Evolutionary conservation across 2,113 vertebrate genomes (phyloP).

Genomic region (Hippolais icterina): DNA sequence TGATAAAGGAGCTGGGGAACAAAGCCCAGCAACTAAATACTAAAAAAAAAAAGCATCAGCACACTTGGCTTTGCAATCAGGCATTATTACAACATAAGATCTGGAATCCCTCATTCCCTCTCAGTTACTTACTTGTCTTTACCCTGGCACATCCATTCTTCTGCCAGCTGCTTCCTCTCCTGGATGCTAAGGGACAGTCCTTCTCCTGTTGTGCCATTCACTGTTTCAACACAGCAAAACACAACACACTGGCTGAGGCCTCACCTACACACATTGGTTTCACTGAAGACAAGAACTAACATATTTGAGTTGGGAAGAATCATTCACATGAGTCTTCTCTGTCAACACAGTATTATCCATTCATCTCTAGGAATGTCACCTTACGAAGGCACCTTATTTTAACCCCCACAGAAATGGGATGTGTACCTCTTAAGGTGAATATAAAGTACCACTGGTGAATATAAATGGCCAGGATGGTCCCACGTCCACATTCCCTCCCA

Average conservation of each 20-base stretch:
- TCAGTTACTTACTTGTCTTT: constrained; percentile 80
- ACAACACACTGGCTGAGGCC: not conserved
- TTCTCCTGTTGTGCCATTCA: constrained; percentile 96
- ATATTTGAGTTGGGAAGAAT: not conserved
- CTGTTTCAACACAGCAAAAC: constrained; percentile 72
- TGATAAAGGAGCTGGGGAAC: not conserved
- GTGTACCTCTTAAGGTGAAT: not conserved
- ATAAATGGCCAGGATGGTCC: not conserved
- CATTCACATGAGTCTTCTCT: not conserved
- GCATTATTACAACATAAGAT: not conserved
- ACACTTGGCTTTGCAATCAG: not conserved
- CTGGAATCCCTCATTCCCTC: not conserved
- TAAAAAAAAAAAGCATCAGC: not conserved
- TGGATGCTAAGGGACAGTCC: constrained; percentile 83
- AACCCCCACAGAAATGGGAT: not conserved
- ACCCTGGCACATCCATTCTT: constrained; percentile 86
- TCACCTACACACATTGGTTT: not conserved
- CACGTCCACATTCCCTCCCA: not conserved
- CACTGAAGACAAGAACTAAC: not conserved
- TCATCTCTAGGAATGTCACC: not conserved
- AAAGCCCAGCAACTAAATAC: not conserved
- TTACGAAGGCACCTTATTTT: not conserved
- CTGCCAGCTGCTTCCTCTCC: constrained; percentile 85
- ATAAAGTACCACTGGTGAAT: not conserved
- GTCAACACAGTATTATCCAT: not conserved